A percentile compares a stretch with the other conserved stretches of the same genome.
These are phyloP conservation scores for Globia sparganii DNA, from an alignment of 2,888 invertebrate genomes.

Conservation along the genomic window DNA sequence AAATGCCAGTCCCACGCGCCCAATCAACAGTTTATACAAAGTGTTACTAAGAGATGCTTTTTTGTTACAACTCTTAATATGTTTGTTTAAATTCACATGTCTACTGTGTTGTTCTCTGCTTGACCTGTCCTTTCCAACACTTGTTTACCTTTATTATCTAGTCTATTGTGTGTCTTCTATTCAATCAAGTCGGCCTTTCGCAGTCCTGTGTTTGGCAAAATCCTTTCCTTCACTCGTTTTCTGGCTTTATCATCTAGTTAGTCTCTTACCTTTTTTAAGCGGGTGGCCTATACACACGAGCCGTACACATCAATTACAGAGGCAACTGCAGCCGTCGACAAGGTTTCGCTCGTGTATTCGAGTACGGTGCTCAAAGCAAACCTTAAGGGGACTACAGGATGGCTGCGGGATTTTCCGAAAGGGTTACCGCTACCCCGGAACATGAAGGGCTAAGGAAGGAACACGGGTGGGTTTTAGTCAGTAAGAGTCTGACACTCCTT, in stretches of 20 bases:
- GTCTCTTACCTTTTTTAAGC: not conserved
- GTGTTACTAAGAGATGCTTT: slow-evolving; percentile 28
- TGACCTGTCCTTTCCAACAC: not conserved
- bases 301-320: no score
- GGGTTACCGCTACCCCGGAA: no score
- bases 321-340: no score
- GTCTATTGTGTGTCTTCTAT: not conserved
- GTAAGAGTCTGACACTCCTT: no score
- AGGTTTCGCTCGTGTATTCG: no score
- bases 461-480: no score
- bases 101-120: not conserved
- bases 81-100: not conserved
- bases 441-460: no score
- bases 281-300: no score
- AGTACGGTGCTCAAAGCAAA: no score
- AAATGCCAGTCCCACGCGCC: slow-evolving; percentile 57
- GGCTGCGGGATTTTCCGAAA: no score
- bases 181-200: not conserved
- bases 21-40: slow-evolving; percentile 25
- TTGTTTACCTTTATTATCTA: not conserved
- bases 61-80: not conserved
- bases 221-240: not conserved
- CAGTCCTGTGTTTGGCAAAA: not conserved
- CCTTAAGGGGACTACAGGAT: no score
- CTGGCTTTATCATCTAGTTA: not conserved